Base-by-base conservation (phyloP, 2,113 vertebrate species). In the Albula glossodonta region DNA sequence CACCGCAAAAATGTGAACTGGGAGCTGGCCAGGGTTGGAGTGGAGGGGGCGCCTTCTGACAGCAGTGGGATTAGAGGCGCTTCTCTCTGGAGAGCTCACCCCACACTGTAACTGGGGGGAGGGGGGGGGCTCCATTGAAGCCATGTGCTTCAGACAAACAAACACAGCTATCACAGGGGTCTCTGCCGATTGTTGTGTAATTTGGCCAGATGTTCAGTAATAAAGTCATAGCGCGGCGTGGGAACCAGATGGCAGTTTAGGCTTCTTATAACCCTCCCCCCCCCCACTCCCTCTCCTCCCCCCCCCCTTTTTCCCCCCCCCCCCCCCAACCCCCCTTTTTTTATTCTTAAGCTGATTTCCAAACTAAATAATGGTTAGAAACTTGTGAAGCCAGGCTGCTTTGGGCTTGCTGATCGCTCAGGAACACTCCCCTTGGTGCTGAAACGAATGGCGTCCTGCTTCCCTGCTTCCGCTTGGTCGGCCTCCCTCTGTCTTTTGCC, bases 361-460 rank as follows among this genome's bases (percentile, higher is more conserved):
- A 93, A 94, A 94, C 93, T 91, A 94, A 95, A 95, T 94, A 94
- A 92, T 90, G 92, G 93, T 93, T 93, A 86, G 84, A 84, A 88
- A 88, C 87, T 86, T 91, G 91, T 92, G 92, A 87, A 89, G 92
- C 84, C 93, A 91, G 93, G 93, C 92, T 88, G 89, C 87, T 86
- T 74, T 90, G 83, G 94, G 95, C 94, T 94, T 95, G 94, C 81
- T 85, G 89, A 93, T 92, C 25, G 10, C n/a, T 12, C 53, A 9
- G 53, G 12, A 12, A 56, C 53, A 6, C 53, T 56, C 53, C 12
- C 53, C 12, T 7, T 12, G 53, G 53, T 56, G 31, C 31, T 41
- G 31, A 41, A 41, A 41, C 31, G 31, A 41, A 41, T 41, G 31
- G 31, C 1, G 31, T 41, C 31, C 31, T 41, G 31, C 31, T 41